A percentile compares a stretch with the other conserved stretches of the same genome.
phyloP scores from a whole-genome alignment of 2,888 invertebrate species.

The Sphecodes monilicornis region DNA sequence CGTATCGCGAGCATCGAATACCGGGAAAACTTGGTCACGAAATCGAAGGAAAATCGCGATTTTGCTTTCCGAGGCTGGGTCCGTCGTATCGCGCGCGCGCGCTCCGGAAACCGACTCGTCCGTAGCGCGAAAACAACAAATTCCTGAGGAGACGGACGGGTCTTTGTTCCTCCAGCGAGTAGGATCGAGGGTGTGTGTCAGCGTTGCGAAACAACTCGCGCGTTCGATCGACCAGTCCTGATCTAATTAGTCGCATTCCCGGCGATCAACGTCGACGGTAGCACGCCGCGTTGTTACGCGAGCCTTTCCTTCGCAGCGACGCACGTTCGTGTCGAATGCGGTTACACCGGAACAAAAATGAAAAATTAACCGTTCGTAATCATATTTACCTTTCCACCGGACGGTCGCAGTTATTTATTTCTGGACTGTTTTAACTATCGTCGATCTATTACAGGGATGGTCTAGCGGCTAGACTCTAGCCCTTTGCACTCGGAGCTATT shows the following conservation, averaged over 20 bases:
- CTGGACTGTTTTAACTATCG: too few relatives aligned
- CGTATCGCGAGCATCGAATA: constrained; percentile 15
- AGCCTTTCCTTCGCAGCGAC: constrained; percentile 39
- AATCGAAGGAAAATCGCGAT: background rate
- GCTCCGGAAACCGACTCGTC: too few relatives aligned
- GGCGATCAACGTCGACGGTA: constrained; percentile 44
- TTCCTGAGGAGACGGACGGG: background rate
- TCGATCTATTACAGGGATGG: too few relatives aligned
- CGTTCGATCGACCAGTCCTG: constrained; percentile 41
- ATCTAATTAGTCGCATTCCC: constrained; percentile 62
- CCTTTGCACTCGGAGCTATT: too few relatives aligned
- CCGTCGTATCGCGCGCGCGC: too few relatives aligned
- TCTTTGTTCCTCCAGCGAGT: background rate
- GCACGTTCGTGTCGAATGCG: background rate
- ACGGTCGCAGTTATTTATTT: too few relatives aligned
- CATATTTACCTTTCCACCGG: too few relatives aligned
- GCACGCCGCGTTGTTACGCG: constrained; percentile 11
- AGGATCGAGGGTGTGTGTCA: constrained; percentile 17
- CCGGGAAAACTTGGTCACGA: background rate
- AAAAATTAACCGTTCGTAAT: background rate
- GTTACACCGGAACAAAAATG: background rate
- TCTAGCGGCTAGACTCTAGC: too few relatives aligned
- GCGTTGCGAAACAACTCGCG: constrained; percentile 39
- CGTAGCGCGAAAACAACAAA: background rate
- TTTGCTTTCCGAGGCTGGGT: background rate